Conservation (phyloP, 2,797 vertebrate genomes). For the Alca torda region DNA sequence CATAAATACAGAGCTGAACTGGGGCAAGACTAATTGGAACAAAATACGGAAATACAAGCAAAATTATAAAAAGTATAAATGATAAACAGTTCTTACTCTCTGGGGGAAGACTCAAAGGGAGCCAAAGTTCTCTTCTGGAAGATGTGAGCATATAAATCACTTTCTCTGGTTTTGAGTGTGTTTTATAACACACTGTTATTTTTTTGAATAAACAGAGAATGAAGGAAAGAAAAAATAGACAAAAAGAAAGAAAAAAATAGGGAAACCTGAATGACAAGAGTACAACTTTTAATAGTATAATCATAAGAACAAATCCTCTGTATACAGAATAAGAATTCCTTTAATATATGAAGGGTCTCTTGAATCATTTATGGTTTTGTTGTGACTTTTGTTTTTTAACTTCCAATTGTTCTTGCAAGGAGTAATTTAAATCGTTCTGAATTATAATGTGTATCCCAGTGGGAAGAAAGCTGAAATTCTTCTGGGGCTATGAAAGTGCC, state of each 20-base stretch:
- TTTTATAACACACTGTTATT: background rate
- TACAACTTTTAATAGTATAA: background rate
- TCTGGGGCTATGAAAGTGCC: conserved; percentile 11
- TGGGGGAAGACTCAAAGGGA: background rate
- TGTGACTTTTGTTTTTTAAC: background rate
- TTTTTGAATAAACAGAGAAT: background rate
- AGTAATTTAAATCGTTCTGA: background rate
- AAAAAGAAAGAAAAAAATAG: background rate
- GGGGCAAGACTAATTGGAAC: background rate
- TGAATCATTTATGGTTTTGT: background rate
- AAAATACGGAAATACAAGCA: background rate
- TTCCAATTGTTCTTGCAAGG: background rate
- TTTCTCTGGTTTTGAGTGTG: background rate
- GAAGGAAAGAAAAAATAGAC: background rate
- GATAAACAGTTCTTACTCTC: background rate
- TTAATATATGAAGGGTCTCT: background rate
- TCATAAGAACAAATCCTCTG: background rate
- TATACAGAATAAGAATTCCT: background rate
- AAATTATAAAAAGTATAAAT: background rate
- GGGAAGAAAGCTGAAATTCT: conserved; percentile 16
- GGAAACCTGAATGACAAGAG: background rate
- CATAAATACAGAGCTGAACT: background rate
- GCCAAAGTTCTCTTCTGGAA: background rate
- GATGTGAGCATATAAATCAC: background rate
- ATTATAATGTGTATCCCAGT: background rate